phyloP scores from a whole-genome alignment of 2,888 invertebrate species.

The Platerodrilus igneus region DNA sequence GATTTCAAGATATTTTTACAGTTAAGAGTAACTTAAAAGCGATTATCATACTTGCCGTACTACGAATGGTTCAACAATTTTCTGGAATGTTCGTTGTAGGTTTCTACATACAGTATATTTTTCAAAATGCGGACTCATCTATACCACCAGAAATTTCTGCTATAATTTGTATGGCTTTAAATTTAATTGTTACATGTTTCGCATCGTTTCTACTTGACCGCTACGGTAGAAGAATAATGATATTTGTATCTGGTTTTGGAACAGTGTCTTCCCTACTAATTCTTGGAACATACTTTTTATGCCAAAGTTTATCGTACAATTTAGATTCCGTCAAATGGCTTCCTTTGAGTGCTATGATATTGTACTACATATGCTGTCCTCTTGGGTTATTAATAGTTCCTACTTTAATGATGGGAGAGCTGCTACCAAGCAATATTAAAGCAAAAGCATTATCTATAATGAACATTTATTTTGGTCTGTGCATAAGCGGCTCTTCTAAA shows the following conservation, averaged over 20 bases:
- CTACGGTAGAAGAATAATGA: conserved; percentile 46
- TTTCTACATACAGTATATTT: conserved; percentile 38
- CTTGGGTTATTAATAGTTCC: conserved; percentile 32
- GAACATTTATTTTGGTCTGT: conserved; percentile 34
- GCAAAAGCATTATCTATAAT: conserved; percentile 35
- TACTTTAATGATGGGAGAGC: conserved; percentile 32
- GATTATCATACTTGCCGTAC: conserved; percentile 55
- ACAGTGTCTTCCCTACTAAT: conserved; percentile 24
- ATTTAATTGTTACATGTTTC: conserved; percentile 38
- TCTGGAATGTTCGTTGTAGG: conserved; percentile 35
- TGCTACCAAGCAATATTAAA: conserved; percentile 37
- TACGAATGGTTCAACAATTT: conserved; percentile 41
- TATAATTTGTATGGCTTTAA: conserved; percentile 47
- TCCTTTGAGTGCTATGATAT: conserved; percentile 30
- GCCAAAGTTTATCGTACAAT: too few relatives aligned
- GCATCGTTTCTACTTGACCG: conserved; percentile 38
- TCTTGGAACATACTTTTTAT: conserved; percentile 30
- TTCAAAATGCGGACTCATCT: conserved; percentile 37
- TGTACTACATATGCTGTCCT: conserved; percentile 28
- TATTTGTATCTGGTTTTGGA: conserved; percentile 51
- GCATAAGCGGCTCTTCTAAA: conserved; percentile 35
- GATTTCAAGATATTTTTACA: conserved; percentile 53
- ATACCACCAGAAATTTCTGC: conserved; percentile 41
- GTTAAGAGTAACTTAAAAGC: conserved; percentile 58
- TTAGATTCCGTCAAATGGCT: too few relatives aligned